phyloP scores from a whole-genome alignment of 1,140 invertebrate species.

The Anastrepha ludens region DNA sequence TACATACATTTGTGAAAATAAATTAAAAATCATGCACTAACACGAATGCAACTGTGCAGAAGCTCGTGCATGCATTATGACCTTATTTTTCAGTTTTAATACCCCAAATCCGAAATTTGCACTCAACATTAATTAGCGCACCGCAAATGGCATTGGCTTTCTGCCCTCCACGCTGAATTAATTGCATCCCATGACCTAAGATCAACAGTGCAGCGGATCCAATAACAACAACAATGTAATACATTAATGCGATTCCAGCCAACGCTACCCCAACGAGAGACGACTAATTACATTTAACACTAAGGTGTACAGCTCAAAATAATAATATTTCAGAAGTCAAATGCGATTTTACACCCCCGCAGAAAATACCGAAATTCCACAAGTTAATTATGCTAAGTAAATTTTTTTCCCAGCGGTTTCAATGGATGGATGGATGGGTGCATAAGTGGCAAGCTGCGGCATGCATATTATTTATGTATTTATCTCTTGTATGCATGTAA shows the following conservation, averaged over 20 bases:
- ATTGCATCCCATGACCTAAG: constrained; percentile 5
- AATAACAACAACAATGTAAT: background rate
- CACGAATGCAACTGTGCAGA: background rate
- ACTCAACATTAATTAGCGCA: constrained; percentile 12
- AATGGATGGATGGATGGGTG: background rate
- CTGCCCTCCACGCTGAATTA: constrained; percentile 29
- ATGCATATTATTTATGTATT: background rate
- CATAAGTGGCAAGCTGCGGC: background rate
- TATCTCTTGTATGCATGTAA: background rate
- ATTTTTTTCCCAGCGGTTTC: background rate
- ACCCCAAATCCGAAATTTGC: background rate
- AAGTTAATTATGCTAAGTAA: constrained; percentile 31
- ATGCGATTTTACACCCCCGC: background rate
- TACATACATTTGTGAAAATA: too few species aligned
- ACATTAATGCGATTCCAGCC: background rate
- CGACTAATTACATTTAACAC: background rate
- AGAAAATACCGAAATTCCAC: background rate
- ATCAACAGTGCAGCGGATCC: background rate
- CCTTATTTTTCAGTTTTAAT: background rate
- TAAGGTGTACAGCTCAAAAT: background rate
- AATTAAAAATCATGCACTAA: too few species aligned
- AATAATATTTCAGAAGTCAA: constrained; percentile 18
- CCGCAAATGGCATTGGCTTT: constrained; percentile 2
- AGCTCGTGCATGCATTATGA: background rate
- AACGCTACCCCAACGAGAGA: background rate